Conservation (phyloP, 2,888 invertebrate species). For the Netelia virgata region DNA sequence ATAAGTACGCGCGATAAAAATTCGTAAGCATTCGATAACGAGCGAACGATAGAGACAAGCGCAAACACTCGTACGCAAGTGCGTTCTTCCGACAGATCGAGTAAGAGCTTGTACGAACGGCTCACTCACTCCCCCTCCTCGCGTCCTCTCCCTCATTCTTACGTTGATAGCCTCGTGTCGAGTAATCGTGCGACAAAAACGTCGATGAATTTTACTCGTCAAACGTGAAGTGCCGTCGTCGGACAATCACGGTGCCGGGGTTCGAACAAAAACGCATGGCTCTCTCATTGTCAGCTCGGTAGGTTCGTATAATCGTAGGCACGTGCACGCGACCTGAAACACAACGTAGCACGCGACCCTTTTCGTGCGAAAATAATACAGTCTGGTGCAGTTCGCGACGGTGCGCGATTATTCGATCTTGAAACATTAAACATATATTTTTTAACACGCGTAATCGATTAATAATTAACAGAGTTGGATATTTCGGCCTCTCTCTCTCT, state of each 20-base stretch:
- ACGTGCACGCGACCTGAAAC: constrained; percentile 62
- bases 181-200: constrained; percentile 56
- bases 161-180: neutral
- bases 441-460: neutral
- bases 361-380: constrained; percentile 41
- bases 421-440: constrained; percentile 20
- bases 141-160: neutral
- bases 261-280: neutral
- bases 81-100: neutral
- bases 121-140: neutral
- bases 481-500: neutral
- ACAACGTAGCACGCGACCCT: constrained; percentile 68
- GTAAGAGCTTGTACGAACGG: neutral
- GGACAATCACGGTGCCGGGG: constrained; percentile 43
- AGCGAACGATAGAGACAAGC: neutral
- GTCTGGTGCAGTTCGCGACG: constrained; percentile 18
- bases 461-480: too few relatives aligned
- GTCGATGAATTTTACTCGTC: constrained; percentile 39
- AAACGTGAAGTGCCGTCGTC: constrained; percentile 37
- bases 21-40: constrained; percentile 58
- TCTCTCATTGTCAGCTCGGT: neutral
- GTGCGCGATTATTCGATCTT: constrained; percentile 18
- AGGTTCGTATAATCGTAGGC: neutral
- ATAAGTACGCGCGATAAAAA: constrained; percentile 33
- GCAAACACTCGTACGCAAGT: neutral